Evolutionary conservation across 1,140 invertebrate genomes (phyloP), one percentile per base, ranked within the genome.

Genomic region (Nomia melanderi): DNA sequence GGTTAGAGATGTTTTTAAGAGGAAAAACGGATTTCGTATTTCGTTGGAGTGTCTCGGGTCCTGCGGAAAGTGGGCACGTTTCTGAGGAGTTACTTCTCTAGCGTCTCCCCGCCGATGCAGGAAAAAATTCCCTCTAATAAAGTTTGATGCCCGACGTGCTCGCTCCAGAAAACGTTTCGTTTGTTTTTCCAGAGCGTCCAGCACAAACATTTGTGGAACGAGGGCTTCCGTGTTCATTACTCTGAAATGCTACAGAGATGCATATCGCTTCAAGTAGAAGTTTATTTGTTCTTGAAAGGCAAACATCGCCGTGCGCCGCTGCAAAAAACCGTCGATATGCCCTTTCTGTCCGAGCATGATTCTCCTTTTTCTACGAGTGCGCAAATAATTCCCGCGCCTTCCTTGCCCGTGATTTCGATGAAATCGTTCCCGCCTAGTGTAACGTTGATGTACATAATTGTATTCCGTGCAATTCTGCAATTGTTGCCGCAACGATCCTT

Each of bases 141-240:
- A 2, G 7, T 60, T 60, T 23, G 31, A 11, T 11, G 57, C 31
- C 23, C 8, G 20, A 2, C 33, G 12, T 17, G 8, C 20, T 25
- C n/a, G 39, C 29, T 36, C 33, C 33, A 9, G 33, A 78, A 36
- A 74, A 39, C 53, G 33, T 66, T n/a, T 60, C 59, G 77, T 47
- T 74, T 64, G 25, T 64, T 47, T 20, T 31, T n/a, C 17, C 25
- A 12, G 47, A 64, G 8, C 39, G 39, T 63, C 14, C 36, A 44
- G 39, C 17, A 23, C 54, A 41, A 33, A 36, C 47, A 54, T 67
- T 36, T 54, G 29, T 14, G 47, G 39, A 47, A 25, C 62, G 14
- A 44, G 31, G 31, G 39, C 39, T 64, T 47, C 6, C 20, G 27
- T 44, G 25, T 29, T 64, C 39, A 64, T 64, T 64, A 64, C 23